Evolutionary conservation across 2,888 invertebrate genomes (phyloP).

Genomic region (Leptopilina drosophilae): DNA sequence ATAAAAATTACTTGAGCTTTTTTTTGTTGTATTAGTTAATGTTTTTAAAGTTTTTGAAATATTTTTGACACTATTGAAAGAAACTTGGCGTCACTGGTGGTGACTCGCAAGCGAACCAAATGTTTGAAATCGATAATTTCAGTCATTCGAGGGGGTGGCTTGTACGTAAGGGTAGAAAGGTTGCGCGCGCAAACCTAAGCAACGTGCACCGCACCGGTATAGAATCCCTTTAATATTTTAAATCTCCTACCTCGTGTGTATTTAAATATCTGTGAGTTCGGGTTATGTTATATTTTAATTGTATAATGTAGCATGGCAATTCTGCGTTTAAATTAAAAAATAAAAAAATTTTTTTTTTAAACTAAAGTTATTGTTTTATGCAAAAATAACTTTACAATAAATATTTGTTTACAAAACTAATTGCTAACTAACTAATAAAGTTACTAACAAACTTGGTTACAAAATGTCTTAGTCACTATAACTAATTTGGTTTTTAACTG

Average conservation of each 20-base stretch:
- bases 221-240: constrained; percentile 13
- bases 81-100: constrained; percentile 28
- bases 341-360: no score
- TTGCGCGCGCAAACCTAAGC: constrained; percentile 33
- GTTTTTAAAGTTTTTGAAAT: background rate
- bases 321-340: no score
- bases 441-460: no score
- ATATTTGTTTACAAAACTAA: no score
- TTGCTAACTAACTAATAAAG: no score
- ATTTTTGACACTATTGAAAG: constrained; percentile 8
- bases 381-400: no score
- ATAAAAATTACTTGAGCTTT: background rate
- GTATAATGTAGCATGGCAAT: no score
- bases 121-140: constrained; percentile 40
- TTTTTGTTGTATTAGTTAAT: background rate
- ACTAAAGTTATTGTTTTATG: no score
- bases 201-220: background rate
- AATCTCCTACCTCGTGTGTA: background rate
- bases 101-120: constrained; percentile 24
- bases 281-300: no score
- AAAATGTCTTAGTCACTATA: no score
- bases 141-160: constrained; percentile 30
- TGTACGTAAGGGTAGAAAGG: constrained; percentile 22
- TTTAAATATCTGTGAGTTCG: background rate
- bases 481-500: no score